Evolutionary conservation across 2,797 vertebrate species (phyloP), one percentile per base, ranked within the genome.

Genomic region (Malacoraja senta): DNA sequence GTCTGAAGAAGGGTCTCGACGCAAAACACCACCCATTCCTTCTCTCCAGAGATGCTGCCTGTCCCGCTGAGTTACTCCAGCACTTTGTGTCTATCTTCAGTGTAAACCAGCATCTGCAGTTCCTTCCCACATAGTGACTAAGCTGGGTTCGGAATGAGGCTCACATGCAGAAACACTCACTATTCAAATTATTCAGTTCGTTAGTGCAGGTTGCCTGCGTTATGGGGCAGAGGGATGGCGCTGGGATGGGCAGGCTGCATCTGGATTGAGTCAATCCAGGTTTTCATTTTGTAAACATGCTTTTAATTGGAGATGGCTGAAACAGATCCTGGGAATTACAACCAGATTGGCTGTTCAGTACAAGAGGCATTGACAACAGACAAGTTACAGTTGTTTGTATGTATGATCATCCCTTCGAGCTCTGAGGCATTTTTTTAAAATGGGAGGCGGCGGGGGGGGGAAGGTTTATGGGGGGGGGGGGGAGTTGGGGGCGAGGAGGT

Each of bases 291-390:
- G 58, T 71, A 91, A 91, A 72, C 88, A 72, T 9, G 32, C n/a
- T 3, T 71, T 72, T 74, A 72, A 91, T 72, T 72, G 65, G 65
- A 24, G 65, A 72, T 44, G 32, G 21, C 8, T 24, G 35, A 68
- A 91, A 17, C 35, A 35, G 88, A 91, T 38, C 65, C 68, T 71
- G 32, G 65, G 86, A 19, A 90, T 90, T 90, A 90, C 63, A 19
- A 68, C 61, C n/a, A 90, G 65, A 91, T 91, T 72, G 88, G 24
- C 65, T 21, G 72, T 91, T 72, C 68, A 74, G 65, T 72, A 44
- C 44, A 53, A 91, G 88, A 26, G 88, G 35, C 32, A 91, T 65
- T 91, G 86, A 90, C 86, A 90, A 90, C 86, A 35, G 63, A 15
- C 68, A 44, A 72, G 35, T 38, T 91, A 72, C 61, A 35, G n/a